Evolutionary conservation across 2,113 vertebrate species (phyloP).

Genomic region (Mormoops blainvillei): DNA sequence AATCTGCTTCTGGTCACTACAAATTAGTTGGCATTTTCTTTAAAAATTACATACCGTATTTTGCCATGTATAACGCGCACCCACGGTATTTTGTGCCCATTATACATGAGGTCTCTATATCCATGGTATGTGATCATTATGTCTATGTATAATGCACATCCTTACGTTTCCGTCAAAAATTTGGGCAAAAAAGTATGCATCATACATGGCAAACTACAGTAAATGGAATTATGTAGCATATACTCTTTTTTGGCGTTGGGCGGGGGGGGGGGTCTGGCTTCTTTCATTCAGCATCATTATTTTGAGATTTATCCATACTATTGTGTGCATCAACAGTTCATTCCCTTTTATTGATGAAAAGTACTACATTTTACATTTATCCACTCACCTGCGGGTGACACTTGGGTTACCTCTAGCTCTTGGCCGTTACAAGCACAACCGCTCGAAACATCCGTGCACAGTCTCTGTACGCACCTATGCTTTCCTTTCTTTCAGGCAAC

Average conservation of each 20-base stretch:
- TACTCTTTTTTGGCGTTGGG: no score
- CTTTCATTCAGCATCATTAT: neutral
- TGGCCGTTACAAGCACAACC: neutral
- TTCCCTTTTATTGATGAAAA: neutral
- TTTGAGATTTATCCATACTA: neutral
- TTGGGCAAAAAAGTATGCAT: no score
- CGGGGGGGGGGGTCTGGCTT: neutral
- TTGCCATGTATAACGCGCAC: no score
- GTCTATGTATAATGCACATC: no score
- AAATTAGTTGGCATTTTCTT: no score
- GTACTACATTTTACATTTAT: accelerated
- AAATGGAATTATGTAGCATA: no score
- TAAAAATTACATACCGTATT: neutral
- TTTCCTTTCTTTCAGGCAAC: neutral
- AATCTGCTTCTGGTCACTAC: neutral
- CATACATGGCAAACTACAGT: no score
- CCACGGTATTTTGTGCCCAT: no score
- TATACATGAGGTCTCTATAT: no score
- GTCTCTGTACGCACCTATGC: no score
- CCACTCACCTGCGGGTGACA: neutral
- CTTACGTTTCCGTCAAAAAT: no score
- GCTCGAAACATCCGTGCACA: neutral
- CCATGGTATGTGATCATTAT: no score
- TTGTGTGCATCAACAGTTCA: neutral
- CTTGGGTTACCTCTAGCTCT: neutral